Evolutionary conservation across 92 coral and sea anemone species (phyloP).

Genomic region (Epizoanthus scotinus): DNA sequence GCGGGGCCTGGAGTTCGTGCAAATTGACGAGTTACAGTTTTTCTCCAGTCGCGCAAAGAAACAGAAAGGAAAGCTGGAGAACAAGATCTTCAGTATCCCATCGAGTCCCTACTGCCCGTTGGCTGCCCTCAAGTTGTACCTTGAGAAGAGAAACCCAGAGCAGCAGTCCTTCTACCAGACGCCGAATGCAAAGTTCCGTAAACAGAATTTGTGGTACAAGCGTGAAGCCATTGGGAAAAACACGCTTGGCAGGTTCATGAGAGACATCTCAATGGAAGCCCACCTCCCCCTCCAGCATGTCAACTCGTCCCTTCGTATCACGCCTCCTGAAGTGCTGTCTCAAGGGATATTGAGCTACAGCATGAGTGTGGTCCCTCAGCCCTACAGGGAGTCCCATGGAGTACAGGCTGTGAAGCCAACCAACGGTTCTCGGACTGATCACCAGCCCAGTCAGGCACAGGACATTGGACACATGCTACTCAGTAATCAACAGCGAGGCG

Average conservation of each 20-base stretch:
- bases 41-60: constrained; percentile 37
- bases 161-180: constrained; percentile 75
- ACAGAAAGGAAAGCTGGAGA: constrained; percentile 51
- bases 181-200: constrained; percentile 73
- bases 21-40: constrained; percentile 55
- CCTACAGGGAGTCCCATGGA: constrained; percentile 6
- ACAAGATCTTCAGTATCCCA: constrained; percentile 74
- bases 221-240: constrained; percentile 78
- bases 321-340: constrained; percentile 77
- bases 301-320: constrained; percentile 76
- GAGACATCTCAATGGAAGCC: constrained; percentile 78
- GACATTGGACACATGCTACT: not conserved
- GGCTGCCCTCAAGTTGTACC: constrained; percentile 72
- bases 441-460: not conserved
- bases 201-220: constrained; percentile 77
- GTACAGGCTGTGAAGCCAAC: not conserved
- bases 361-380: not conserved
- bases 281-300: constrained; percentile 60
- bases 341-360: constrained; percentile 62
- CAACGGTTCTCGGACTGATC: not conserved
- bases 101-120: constrained; percentile 78
- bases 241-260: constrained; percentile 71
- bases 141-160: constrained; percentile 65
- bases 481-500: not conserved
- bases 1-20: constrained; percentile 67